Percentiles rank a stretch among this genome's conserved stretches.
phyloP scores from a whole-genome alignment of 2,888 invertebrate genomes.

The Harpagoxenus sublaevis region DNA sequence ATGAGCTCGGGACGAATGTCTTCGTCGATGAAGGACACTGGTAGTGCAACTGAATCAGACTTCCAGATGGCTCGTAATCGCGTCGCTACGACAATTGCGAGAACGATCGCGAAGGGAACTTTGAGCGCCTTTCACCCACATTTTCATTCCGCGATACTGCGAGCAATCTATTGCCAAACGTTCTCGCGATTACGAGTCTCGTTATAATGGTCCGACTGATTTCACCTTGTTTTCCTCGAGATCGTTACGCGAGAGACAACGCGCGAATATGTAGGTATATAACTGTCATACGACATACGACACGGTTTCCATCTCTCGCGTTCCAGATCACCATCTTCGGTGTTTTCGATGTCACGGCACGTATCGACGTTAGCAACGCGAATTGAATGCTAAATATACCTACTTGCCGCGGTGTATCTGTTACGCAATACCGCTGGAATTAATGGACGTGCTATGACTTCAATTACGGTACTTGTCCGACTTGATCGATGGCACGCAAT shows the following conservation, averaged over 20 bases:
- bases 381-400: slow-evolving; percentile 37
- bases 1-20: slow-evolving; percentile 21
- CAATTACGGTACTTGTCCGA: slow-evolving; percentile 19
- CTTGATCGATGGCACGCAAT: slow-evolving; percentile 36
- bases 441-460: slow-evolving; percentile 41
- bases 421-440: slow-evolving; percentile 29
- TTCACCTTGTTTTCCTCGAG: slow-evolving; percentile 36
- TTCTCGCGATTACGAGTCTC: slow-evolving; percentile 5
- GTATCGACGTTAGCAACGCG: slow-evolving; percentile 21
- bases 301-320: slow-evolving; percentile 42
- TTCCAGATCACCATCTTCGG: slow-evolving; percentile 63
- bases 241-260: slow-evolving; percentile 5
- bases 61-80: background rate
- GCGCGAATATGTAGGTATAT: slow-evolving; percentile 50
- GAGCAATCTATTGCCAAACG: background rate
- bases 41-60: background rate
- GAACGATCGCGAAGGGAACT: background rate
- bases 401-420: slow-evolving; percentile 7
- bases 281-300: slow-evolving; percentile 52
- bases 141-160: background rate
- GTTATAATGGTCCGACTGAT: slow-evolving; percentile 25
- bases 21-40: slow-evolving; percentile 17
- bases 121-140: background rate
- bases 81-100: background rate
- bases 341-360: slow-evolving; percentile 35